Conservation (phyloP, 2,888 invertebrate genomes). For the Campaea margaritaria region DNA sequence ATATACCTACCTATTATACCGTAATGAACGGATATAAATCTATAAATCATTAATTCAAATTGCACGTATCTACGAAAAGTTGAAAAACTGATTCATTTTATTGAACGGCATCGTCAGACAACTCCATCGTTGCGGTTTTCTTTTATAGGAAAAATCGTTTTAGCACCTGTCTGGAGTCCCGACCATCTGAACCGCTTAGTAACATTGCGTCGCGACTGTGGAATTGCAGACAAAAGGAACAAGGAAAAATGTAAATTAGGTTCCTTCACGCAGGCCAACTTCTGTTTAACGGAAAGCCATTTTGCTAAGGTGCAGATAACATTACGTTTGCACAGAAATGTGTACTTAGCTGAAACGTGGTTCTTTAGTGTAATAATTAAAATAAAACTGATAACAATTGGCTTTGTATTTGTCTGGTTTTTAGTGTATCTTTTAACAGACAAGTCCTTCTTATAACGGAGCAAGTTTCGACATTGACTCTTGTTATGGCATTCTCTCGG, state of each 20-base stretch:
- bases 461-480: too few species aligned
- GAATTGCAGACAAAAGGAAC: constrained; percentile 35
- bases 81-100: constrained; percentile 13
- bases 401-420: too few species aligned
- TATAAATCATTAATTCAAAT: background rate
- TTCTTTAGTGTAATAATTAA: background rate
- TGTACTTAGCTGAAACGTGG: constrained; percentile 5
- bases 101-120: constrained; percentile 35
- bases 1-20: too few species aligned
- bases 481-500: background rate
- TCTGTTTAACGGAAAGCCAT: constrained; percentile 39
- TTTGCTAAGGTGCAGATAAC: constrained; percentile 37
- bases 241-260: constrained; percentile 48
- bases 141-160: constrained; percentile 34
- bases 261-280: constrained; percentile 35
- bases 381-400: too few species aligned
- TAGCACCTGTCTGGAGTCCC: constrained; percentile 32
- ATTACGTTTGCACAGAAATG: constrained; percentile 31
- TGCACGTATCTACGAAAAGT: background rate
- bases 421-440: too few species aligned
- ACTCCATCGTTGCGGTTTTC: constrained; percentile 32
- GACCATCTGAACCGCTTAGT: constrained; percentile 30
- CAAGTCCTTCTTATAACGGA: too few species aligned
- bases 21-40: too few species aligned
- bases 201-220: constrained; percentile 31